These are phyloP conservation scores for Enteromius treurensis DNA, from an alignment of 2,797 vertebrate species.

Conservation along the genomic window DNA sequence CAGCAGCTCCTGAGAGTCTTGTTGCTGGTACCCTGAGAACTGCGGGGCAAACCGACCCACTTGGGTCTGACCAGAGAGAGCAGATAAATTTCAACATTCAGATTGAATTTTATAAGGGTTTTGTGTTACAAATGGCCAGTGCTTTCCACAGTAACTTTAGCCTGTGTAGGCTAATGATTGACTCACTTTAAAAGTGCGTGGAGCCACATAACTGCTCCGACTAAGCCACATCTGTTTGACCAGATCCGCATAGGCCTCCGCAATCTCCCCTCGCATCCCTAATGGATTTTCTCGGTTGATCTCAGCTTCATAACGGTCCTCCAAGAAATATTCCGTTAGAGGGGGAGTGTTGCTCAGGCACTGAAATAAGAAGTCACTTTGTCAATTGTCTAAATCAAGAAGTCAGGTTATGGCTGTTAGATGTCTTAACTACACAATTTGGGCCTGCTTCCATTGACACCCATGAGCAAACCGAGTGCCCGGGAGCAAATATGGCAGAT, in stretches of 20 bases:
- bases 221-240: constrained; percentile 98
- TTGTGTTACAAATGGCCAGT: neutral
- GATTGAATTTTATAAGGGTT: neutral
- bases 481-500: neutral
- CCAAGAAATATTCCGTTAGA: constrained; percentile 93
- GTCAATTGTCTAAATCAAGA: neutral
- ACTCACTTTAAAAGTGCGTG: constrained; percentile 93
- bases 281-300: constrained; percentile 95
- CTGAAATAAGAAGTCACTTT: constrained; percentile 66
- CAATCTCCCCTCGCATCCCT: constrained; percentile 97
- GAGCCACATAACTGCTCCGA: constrained; percentile 88
- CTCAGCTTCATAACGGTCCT: constrained; percentile 92
- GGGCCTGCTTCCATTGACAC: neutral
- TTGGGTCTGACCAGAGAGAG: constrained; percentile 82
- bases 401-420: neutral
- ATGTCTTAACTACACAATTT: neutral
- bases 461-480: neutral
- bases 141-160: neutral
- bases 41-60: constrained; percentile 96
- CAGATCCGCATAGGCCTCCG: constrained; percentile 94
- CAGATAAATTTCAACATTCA: neutral
- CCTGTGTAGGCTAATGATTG: neutral
- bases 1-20: constrained; percentile 96
- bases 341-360: constrained; percentile 94
- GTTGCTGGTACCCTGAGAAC: constrained; percentile 97